Evolutionary conservation across 2,888 invertebrate species (phyloP).

Genomic region (Mayetiola destructor): DNA sequence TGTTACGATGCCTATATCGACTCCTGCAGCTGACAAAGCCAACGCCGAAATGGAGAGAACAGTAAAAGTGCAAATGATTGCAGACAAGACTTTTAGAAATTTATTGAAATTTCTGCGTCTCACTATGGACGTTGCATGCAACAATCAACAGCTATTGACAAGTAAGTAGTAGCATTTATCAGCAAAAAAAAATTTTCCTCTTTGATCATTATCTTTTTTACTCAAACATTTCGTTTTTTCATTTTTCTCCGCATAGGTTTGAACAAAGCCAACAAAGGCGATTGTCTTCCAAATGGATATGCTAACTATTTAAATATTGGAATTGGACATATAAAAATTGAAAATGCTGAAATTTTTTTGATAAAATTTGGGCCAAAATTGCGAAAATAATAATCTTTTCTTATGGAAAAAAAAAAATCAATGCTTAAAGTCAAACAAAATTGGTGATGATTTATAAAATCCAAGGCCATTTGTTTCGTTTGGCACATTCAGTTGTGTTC

Average conservation of each 20-base stretch:
- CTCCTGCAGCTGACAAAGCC: neutral
- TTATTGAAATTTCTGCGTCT: conserved; percentile 3
- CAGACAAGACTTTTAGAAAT: neutral
- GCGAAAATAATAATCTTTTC: too few relatives aligned
- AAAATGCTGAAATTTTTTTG: too few relatives aligned
- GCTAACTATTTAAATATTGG: neutral
- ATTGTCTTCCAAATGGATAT: neutral
- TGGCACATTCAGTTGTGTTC: too few relatives aligned
- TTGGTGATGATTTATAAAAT: conserved; percentile 8
- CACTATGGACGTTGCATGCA: conserved; percentile 1
- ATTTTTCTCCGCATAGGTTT: neutral
- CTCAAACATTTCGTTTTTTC: neutral
- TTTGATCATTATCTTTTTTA: neutral
- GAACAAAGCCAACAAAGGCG: neutral
- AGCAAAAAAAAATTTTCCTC: neutral
- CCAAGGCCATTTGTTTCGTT: neutral
- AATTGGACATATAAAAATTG: neutral
- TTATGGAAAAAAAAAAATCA: too few relatives aligned
- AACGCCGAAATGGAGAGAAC: conserved; percentile 8
- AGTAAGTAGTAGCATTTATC: neutral
- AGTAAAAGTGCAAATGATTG: conserved; percentile 1
- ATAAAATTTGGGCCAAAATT: too few relatives aligned
- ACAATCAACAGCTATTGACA: conserved; percentile 9
- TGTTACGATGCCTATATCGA: conserved; percentile 4
- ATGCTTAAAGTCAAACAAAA: too few relatives aligned